A percentile compares a stretch with the other conserved stretches of the same genome.
Conservation (phyloP, 2,113 vertebrate genomes). For the Rhinolophus ferrumequinum region DNA sequence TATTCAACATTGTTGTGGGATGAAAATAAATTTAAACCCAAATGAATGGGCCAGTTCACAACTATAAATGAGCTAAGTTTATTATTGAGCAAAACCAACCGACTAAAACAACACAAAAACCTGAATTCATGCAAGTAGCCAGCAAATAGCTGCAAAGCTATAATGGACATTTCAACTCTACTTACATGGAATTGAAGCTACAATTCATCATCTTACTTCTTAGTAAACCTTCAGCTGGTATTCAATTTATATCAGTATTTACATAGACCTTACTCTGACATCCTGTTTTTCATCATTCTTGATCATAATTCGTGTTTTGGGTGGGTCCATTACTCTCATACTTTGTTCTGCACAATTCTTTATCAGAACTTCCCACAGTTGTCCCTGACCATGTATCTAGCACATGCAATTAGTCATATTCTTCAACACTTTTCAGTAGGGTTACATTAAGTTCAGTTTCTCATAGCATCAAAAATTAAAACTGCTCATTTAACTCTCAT, state of each 20-base stretch:
- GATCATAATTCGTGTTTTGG: background rate
- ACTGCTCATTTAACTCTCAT: background rate
- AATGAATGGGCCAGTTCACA: background rate
- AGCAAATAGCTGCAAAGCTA: background rate
- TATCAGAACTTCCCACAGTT: background rate
- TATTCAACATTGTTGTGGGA: background rate
- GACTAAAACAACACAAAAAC: background rate
- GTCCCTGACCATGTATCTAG: background rate
- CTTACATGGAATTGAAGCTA: background rate
- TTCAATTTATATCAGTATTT: background rate
- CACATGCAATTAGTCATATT: background rate
- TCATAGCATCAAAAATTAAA: background rate
- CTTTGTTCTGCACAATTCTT: background rate
- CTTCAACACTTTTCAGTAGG: background rate
- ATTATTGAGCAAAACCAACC: slow-evolving; percentile 15
- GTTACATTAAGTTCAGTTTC: slow-evolving; percentile 2
- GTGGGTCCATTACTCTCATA: background rate
- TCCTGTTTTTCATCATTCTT: slow-evolving; percentile 33
- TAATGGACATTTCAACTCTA: background rate
- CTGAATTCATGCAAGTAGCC: background rate
- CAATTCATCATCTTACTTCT: background rate
- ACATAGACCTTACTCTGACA: background rate
- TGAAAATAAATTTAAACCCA: background rate
- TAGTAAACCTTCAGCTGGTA: background rate
- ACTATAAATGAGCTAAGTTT: slow-evolving; percentile 12